Evolutionary conservation across 1,140 invertebrate species (phyloP).

Genomic region (Schlechtendalia chinensis): DNA sequence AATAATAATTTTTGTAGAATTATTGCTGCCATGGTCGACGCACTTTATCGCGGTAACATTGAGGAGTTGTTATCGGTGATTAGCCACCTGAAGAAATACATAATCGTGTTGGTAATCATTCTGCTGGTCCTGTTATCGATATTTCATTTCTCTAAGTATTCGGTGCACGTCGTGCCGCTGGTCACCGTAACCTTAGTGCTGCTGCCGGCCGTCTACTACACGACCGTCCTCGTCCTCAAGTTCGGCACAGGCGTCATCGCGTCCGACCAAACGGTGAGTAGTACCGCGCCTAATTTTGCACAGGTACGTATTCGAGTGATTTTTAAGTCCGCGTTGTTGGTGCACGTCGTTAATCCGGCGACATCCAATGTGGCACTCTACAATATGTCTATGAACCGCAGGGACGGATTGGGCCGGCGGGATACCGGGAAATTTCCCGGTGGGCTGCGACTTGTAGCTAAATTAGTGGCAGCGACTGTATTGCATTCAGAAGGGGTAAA

Average conservation of each 20-base stretch:
- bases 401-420: no score
- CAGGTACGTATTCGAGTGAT: no score
- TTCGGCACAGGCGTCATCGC: not conserved
- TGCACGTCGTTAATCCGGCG: no score
- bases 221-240: slow-evolving; percentile 12
- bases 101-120: slow-evolving; percentile 20
- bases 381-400: no score
- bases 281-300: not conserved
- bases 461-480: no score
- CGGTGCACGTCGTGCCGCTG: slow-evolving; percentile 9
- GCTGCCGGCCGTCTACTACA: slow-evolving; percentile 30
- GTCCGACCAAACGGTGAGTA: slow-evolving; percentile 21
- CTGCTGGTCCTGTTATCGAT: slow-evolving; percentile 24
- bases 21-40: slow-evolving; percentile 39
- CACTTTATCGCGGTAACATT: slow-evolving; percentile 32
- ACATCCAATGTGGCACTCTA: no score
- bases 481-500: no score
- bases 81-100: slow-evolving; percentile 35
- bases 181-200: slow-evolving; percentile 21
- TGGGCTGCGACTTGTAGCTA: no score
- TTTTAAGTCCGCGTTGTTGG: no score
- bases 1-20: no score
- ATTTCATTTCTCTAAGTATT: slow-evolving; percentile 33
- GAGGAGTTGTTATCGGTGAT: slow-evolving; percentile 22
- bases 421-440: no score